Evolutionary conservation across 2,888 invertebrate species (phyloP).

Genomic region (Diaprepes abbreviatus): DNA sequence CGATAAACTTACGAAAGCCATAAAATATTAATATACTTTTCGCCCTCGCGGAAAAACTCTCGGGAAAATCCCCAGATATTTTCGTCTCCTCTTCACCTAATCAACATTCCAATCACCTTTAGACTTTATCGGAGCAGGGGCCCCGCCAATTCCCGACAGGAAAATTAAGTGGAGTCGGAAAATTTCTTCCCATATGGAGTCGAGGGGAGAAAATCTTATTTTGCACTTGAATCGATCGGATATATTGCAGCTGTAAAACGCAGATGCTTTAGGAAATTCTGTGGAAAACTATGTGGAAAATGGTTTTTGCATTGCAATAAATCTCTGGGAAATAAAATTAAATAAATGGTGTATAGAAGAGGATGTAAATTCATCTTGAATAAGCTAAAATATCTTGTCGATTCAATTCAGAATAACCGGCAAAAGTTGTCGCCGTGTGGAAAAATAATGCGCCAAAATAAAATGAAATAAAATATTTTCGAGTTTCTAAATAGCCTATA

Average conservation of each 20-base stretch:
- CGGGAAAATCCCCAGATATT: constrained; percentile 52
- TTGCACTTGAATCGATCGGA: constrained; percentile 62
- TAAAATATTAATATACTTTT: constrained; percentile 61
- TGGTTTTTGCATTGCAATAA: neutral
- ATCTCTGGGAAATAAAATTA: neutral
- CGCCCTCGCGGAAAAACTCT: constrained; percentile 48
- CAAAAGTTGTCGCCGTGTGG: too few species aligned
- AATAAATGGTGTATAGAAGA: neutral
- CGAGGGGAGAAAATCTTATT: constrained; percentile 62
- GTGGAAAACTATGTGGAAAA: constrained; percentile 51
- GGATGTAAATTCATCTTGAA: too few species aligned
- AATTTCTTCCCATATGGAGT: constrained; percentile 61
- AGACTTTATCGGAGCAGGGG: constrained; percentile 65
- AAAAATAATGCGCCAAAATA: too few species aligned
- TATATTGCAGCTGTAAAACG: constrained; percentile 55
- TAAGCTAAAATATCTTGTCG: too few species aligned
- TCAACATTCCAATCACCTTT: constrained; percentile 68
- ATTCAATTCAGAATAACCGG: too few species aligned
- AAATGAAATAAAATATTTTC: too few species aligned
- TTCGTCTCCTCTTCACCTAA: constrained; percentile 63
- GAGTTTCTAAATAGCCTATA: too few species aligned
- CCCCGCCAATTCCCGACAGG: constrained; percentile 65
- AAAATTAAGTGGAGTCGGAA: constrained; percentile 67
- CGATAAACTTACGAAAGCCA: constrained; percentile 60
- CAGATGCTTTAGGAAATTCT: constrained; percentile 42